Evolutionary conservation across 2,888 invertebrate genomes (phyloP).

Genomic region (Lasioglossum zephyrum): DNA sequence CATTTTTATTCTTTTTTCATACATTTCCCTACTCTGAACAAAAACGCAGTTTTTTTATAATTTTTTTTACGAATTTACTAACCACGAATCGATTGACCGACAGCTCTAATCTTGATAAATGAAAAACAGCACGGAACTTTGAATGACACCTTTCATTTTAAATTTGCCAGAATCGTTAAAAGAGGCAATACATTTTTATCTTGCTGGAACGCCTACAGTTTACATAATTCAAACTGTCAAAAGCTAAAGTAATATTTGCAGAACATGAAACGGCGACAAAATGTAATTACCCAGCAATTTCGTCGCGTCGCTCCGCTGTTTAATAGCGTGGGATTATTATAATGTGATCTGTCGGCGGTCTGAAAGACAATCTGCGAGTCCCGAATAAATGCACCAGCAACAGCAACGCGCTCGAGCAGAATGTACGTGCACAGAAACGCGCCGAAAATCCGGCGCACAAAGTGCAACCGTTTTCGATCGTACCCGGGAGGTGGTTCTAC

Average conservation of each 20-base stretch:
- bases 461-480: constrained; percentile 39
- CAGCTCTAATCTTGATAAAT: too few relatives aligned
- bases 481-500: constrained; percentile 3
- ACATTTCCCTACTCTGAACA: not conserved
- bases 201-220: not conserved
- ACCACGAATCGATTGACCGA: too few relatives aligned
- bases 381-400: not conserved
- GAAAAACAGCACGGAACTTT: too few relatives aligned
- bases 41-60: too few relatives aligned
- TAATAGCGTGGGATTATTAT: not conserved
- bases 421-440: constrained; percentile 5
- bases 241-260: not conserved
- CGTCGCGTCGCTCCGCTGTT: not conserved
- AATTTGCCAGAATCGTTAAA: not conserved
- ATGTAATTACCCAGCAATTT: not conserved
- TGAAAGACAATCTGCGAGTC: not conserved
- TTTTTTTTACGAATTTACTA: too few relatives aligned
- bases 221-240: not conserved
- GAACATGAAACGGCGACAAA: not conserved
- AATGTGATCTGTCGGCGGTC: not conserved
- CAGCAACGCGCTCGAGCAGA: not conserved
- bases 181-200: not conserved
- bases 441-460: constrained; percentile 25
- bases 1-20: not conserved
- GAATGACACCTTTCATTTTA: not conserved